Evolutionary conservation across 1,140 invertebrate species (phyloP).

Genomic region (Hydropsyche tenuis): DNA sequence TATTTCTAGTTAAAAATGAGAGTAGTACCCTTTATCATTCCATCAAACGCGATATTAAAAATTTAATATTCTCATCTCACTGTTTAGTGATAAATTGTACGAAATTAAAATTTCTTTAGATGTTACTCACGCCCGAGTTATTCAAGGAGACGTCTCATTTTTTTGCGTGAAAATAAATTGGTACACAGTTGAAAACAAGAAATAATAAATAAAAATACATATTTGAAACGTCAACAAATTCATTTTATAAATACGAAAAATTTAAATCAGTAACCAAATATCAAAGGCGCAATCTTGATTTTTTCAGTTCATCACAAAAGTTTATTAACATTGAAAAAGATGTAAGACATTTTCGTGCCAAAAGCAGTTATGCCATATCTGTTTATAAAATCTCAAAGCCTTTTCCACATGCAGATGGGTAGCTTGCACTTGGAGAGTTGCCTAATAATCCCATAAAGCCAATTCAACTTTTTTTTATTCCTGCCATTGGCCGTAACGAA

Average conservation of each 20-base stretch:
- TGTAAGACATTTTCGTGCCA: conserved; percentile 1
- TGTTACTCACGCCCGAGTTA: background rate
- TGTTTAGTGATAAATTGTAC: too few species aligned
- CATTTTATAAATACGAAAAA: too few species aligned
- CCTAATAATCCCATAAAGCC: conserved; percentile 31
- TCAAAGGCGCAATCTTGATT: background rate
- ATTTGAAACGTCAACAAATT: too few species aligned
- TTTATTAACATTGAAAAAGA: conserved; percentile 19
- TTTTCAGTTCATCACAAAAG: conserved; percentile 3
- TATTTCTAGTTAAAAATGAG: too few species aligned
- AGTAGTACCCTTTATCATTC: too few species aligned
- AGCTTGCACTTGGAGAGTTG: conserved; percentile 34
- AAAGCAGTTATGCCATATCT: conserved; percentile 24
- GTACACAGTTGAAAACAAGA: too few species aligned
- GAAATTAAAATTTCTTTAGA: background rate
- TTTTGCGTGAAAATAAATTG: too few species aligned
- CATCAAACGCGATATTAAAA: too few species aligned
- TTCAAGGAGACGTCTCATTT: background rate
- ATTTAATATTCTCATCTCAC: too few species aligned
- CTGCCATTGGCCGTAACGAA: background rate
- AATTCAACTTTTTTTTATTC: conserved; percentile 27
- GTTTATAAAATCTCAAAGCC: conserved; percentile 23
- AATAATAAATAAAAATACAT: too few species aligned
- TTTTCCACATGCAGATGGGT: conserved; percentile 12
- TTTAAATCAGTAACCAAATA: too few species aligned